phyloP scores from a whole-genome alignment of 1,140 invertebrate genomes.

The Aphaenogaster floridana region DNA sequence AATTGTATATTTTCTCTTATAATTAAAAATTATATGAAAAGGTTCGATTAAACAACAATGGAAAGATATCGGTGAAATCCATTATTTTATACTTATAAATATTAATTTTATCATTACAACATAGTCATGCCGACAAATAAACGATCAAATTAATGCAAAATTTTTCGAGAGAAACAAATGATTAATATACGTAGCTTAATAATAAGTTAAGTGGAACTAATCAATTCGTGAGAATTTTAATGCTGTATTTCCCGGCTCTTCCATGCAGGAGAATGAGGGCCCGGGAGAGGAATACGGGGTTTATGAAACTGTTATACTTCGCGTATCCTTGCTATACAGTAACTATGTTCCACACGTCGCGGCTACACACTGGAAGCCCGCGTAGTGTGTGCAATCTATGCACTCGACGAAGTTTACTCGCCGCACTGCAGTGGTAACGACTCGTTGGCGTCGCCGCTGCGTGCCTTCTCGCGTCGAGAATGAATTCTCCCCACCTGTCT shows the following conservation, averaged over 20 bases:
- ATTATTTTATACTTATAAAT: not conserved
- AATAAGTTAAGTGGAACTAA: not conserved
- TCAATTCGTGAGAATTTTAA: not conserved
- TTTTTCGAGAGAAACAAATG: not conserved
- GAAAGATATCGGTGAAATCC: not conserved
- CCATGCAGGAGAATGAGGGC: not conserved
- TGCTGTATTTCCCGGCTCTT: not conserved
- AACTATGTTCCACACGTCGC: constrained; percentile 18
- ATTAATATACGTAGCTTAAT: not conserved
- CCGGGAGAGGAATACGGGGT: not conserved
- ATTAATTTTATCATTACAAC: not conserved
- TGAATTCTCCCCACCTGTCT: constrained; percentile 65
- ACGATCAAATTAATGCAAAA: not conserved
- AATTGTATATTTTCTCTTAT: not conserved
- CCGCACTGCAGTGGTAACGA: constrained; percentile 74
- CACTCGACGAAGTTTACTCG: constrained; percentile 69
- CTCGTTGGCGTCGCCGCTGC: constrained; percentile 48
- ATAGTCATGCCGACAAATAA: not conserved
- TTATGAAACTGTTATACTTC: constrained; percentile 12
- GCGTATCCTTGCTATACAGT: constrained; percentile 21
- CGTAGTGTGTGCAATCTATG: constrained; percentile 3
- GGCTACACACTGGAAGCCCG: not conserved
- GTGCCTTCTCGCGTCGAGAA: constrained; percentile 60
- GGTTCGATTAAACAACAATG: not conserved
- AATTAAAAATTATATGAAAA: not conserved